Conservation (phyloP, 2,113 vertebrate genomes). For the Embiotoca jacksoni region DNA sequence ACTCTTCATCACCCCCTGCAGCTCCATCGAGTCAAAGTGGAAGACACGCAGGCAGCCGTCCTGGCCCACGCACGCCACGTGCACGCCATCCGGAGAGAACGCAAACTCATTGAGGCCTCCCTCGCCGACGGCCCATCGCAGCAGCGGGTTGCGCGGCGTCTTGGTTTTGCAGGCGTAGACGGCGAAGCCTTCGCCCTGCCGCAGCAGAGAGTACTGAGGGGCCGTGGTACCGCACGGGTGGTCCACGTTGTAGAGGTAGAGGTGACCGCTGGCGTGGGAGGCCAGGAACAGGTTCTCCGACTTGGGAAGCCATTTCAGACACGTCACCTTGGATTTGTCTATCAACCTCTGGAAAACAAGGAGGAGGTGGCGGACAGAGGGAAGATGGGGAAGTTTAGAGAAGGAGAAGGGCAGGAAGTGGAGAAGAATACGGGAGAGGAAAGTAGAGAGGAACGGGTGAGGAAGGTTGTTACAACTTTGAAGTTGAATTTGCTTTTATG, state of each 20-base stretch:
- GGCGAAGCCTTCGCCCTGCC: slow-evolving; percentile 90
- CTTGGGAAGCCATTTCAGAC: slow-evolving; percentile 91
- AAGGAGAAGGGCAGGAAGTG: neutral
- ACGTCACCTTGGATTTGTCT: slow-evolving; percentile 94
- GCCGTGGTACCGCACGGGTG: slow-evolving; percentile 86
- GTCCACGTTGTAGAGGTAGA: slow-evolving; percentile 93
- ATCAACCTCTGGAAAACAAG: slow-evolving; percentile 87
- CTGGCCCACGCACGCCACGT: slow-evolving; percentile 93
- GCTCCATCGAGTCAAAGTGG: slow-evolving; percentile 93
- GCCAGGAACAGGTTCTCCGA: slow-evolving; percentile 92
- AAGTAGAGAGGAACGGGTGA: too few species aligned
- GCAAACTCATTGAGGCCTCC: slow-evolving; percentile 93
- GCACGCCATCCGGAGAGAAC: slow-evolving; percentile 92
- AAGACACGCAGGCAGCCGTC: slow-evolving; percentile 92
- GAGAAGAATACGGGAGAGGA: too few species aligned
- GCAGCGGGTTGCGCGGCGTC: slow-evolving; percentile 89
- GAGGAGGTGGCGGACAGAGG: neutral
- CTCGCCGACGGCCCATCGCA: slow-evolving; percentile 92
- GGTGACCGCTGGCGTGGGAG: slow-evolving; percentile 91
- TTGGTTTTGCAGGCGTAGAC: slow-evolving; percentile 94
- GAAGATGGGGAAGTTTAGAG: neutral
- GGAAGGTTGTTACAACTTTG: too few species aligned
- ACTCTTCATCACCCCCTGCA: slow-evolving; percentile 94
- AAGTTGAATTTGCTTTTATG: too few species aligned
- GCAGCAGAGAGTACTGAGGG: slow-evolving; percentile 90